Evolutionary conservation across 2,888 invertebrate species (phyloP), one percentile per base, ranked within the genome.

Genomic region (Esperia sulphurella): DNA sequence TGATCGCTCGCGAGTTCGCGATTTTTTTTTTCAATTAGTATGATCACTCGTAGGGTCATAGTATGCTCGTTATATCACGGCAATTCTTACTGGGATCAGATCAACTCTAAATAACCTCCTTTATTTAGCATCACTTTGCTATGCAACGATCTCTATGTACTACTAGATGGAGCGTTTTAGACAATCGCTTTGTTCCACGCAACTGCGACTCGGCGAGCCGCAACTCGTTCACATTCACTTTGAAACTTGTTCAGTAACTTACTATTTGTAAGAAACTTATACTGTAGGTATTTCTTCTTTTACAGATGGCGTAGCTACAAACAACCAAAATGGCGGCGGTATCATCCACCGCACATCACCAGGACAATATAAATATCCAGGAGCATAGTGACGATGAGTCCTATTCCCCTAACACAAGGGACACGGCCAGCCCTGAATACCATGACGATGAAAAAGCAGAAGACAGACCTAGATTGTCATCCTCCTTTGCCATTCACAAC

Each of bases 401-500:
- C 0, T 89, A 85, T 49, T 89, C 88, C 8, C 85, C 88, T 0
- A 82, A 75, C 58, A 83, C 85, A 0, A 69, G 83, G 51, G 88
- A 87, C 56, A 80, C 84, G 0, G 81, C 75, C 45, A 82, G 78
- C 41, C 85, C 88, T 0, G 87, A 86, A 41, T 85, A 78, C 55
- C 79, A 78, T 9, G 86, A 86, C 5, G 84, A 84, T 1, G 85
- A 86, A 8, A 85, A 87, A 51, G 50, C 61, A 3, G 80, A 82
- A 55, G 80, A 85, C 0, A 68, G 77, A 62, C 68, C 68, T 1
- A 57, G 81, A 54, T 79, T 83, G 44, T 65, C 81, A 13, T 86
- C 88, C 47, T 80, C 89, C 54, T 90, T 90, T 62, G 83, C 86
- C 61, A 90, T 90, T 51, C 90, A 90, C 59, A 90, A 90, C 48